These are phyloP conservation scores for Brachystomella parvula DNA, from an alignment of 1,140 invertebrate species.

Conservation along the genomic window DNA sequence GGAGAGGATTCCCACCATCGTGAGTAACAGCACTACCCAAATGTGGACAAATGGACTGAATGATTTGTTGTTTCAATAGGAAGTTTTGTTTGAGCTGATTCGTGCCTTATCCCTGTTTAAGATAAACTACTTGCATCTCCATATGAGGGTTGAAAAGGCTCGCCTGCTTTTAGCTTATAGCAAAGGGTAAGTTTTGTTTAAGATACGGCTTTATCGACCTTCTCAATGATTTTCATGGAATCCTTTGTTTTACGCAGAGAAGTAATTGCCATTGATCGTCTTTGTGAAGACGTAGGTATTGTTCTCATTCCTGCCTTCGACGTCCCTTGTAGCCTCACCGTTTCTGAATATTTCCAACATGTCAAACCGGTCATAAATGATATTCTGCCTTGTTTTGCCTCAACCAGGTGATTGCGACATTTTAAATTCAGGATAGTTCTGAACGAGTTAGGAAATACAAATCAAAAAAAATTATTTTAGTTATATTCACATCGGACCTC, in stretches of 20 bases:
- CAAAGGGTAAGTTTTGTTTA: slow-evolving; percentile 46
- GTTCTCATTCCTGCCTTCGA: slow-evolving; percentile 56
- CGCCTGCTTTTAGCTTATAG: slow-evolving; percentile 48
- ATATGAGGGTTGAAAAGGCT: slow-evolving; percentile 49
- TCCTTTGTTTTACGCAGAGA: slow-evolving; percentile 50
- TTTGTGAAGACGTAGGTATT: slow-evolving; percentile 50
- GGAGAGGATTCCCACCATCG: slow-evolving; percentile 53
- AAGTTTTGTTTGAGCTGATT: slow-evolving; percentile 53
- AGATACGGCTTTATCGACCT: background rate
- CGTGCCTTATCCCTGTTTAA: slow-evolving; percentile 54
- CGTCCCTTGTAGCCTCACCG: slow-evolving; percentile 41
- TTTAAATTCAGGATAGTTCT: too few species aligned
- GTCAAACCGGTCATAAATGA: slow-evolving; percentile 54
- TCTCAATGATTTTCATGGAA: slow-evolving; percentile 3
- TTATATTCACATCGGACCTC: slow-evolving; percentile 55
- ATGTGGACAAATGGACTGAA: slow-evolving; percentile 8
- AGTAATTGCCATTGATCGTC: slow-evolving; percentile 55
- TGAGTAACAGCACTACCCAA: slow-evolving; percentile 39
- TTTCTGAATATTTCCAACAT: slow-evolving; percentile 47
- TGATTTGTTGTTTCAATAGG: slow-evolving; percentile 40
- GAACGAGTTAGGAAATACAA: too few species aligned
- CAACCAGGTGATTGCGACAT: slow-evolving; percentile 43
- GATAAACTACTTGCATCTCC: slow-evolving; percentile 53
- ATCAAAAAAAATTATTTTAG: slow-evolving; percentile 40
- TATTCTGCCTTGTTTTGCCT: slow-evolving; percentile 47